These are phyloP conservation scores for Euclidia mi DNA, from an alignment of 2,888 invertebrate genomes.

Conservation along the genomic window DNA sequence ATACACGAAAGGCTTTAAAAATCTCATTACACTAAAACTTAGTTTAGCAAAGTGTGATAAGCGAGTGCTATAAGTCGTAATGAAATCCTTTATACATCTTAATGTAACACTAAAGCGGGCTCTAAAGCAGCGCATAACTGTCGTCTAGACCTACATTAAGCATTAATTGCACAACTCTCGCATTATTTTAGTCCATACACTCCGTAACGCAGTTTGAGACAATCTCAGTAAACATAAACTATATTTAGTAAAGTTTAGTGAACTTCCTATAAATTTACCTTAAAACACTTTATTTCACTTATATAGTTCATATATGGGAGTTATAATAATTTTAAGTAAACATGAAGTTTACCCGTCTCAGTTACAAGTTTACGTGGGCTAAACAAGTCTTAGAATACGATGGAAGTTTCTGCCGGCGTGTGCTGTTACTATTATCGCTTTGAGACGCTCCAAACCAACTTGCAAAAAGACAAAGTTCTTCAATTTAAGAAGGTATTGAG, in stretches of 20 bases:
- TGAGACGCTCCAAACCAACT: slow-evolving; percentile 41
- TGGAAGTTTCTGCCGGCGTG: slow-evolving; percentile 55
- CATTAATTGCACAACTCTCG: slow-evolving; percentile 24
- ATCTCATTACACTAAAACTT: too few species aligned
- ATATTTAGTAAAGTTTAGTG: slow-evolving; percentile 26
- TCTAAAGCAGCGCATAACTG: slow-evolving; percentile 22
- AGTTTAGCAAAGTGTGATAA: too few species aligned
- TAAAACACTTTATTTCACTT: slow-evolving; percentile 61
- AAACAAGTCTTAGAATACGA: slow-evolving; percentile 60
- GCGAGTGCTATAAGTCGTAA: not conserved
- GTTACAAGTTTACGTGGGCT: slow-evolving; percentile 65
- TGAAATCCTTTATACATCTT: slow-evolving; percentile 14
- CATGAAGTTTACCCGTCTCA: slow-evolving; percentile 59
- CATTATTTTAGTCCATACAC: slow-evolving; percentile 25
- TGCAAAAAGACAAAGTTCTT: slow-evolving; percentile 51
- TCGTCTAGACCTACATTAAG: slow-evolving; percentile 24
- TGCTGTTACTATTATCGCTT: slow-evolving; percentile 45
- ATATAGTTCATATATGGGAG: slow-evolving; percentile 56
- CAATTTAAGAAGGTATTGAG: slow-evolving; percentile 58
- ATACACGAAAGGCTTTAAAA: too few species aligned
- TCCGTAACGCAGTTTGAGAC: slow-evolving; percentile 24
- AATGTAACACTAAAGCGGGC: slow-evolving; percentile 16
- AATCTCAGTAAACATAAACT: slow-evolving; percentile 36
- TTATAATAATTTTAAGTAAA: slow-evolving; percentile 69
- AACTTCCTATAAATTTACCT: slow-evolving; percentile 38